phyloP scores from a whole-genome alignment of 2,888 invertebrate species.

The Sphecodes monilicornis region DNA sequence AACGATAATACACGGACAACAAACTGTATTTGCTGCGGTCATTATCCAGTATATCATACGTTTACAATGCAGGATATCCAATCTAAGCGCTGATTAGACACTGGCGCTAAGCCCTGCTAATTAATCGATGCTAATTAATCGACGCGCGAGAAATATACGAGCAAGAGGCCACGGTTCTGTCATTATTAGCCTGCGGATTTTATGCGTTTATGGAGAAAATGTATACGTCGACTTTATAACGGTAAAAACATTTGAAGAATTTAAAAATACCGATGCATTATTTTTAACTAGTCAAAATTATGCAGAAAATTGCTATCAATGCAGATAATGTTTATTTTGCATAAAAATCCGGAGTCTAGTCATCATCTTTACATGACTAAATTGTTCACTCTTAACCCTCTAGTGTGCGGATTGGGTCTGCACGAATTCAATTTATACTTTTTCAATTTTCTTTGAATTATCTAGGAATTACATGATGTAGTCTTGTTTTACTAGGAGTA shows the following conservation, averaged over 20 bases:
- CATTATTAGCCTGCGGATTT: not conserved
- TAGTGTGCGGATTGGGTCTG: too few species aligned
- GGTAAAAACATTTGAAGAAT: not conserved
- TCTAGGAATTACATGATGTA: too few species aligned
- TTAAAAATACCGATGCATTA: not conserved
- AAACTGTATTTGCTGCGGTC: conserved; percentile 60
- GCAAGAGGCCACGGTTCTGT: not conserved
- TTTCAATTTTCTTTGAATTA: too few species aligned
- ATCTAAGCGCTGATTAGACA: conserved; percentile 69
- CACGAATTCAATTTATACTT: too few species aligned
- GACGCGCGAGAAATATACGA: conserved; percentile 1
- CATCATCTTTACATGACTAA: too few species aligned
- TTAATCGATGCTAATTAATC: conserved; percentile 70
- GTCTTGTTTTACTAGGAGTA: too few species aligned
- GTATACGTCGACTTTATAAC: too few species aligned
- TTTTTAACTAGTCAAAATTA: not conserved
- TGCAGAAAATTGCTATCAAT: not conserved
- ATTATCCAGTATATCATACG: conserved; percentile 67
- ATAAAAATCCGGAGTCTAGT: too few species aligned
- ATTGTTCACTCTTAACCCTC: too few species aligned
- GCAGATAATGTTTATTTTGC: too few species aligned
- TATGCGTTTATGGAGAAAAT: not conserved
- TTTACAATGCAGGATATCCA: conserved; percentile 59
- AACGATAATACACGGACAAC: conserved; percentile 62
- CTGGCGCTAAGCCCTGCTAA: conserved; percentile 46